A percentile compares a stretch with the other conserved stretches of the same genome.
These are phyloP conservation scores for Channa argus DNA, from an alignment of 2,113 vertebrate genomes.

Conservation along the genomic window DNA sequence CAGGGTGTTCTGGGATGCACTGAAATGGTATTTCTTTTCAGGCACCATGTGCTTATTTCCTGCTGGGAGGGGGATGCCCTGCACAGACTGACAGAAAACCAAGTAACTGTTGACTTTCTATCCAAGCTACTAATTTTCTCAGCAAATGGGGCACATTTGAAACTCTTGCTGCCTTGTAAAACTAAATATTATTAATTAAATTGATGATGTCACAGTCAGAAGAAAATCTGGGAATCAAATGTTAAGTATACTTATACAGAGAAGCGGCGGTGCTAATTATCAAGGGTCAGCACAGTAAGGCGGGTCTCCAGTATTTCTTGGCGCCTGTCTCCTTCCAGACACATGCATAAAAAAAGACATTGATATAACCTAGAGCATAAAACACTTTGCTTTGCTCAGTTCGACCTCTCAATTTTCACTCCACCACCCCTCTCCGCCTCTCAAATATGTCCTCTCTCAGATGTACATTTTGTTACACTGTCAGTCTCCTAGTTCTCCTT, in stretches of 20 bases:
- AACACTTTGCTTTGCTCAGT: slow-evolving; percentile 15
- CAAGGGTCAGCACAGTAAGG: slow-evolving; percentile 17
- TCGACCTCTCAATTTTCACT: slow-evolving; percentile 28
- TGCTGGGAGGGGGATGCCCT: slow-evolving; percentile 1
- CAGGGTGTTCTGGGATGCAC: slow-evolving; percentile 10
- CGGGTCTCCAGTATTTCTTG: slow-evolving; percentile 4
- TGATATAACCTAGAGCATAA: slow-evolving; percentile 9
- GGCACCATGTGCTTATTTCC: not conserved
- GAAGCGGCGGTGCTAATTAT: slow-evolving; percentile 28
- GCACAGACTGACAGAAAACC: slow-evolving; percentile 1
- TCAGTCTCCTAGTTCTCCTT: slow-evolving; percentile 56
- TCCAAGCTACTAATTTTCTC: not conserved
- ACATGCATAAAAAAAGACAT: slow-evolving; percentile 30
- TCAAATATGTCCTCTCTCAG: slow-evolving; percentile 38
- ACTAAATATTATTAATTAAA: slow-evolving; percentile 11
- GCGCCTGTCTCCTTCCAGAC: not conserved
- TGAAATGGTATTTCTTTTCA: slow-evolving; percentile 47
- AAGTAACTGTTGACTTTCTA: not conserved
- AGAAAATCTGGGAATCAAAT: slow-evolving; percentile 9
- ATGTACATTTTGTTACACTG: slow-evolving; percentile 63
- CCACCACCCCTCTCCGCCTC: slow-evolving; percentile 22
- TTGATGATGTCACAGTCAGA: slow-evolving; percentile 6
- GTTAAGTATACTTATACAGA: not conserved
- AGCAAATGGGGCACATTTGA: not conserved
- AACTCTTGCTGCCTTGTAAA: not conserved